Evolutionary conservation across 2,797 vertebrate species (phyloP).

Genomic region (Acrossocheilus wenchowensis): DNA sequence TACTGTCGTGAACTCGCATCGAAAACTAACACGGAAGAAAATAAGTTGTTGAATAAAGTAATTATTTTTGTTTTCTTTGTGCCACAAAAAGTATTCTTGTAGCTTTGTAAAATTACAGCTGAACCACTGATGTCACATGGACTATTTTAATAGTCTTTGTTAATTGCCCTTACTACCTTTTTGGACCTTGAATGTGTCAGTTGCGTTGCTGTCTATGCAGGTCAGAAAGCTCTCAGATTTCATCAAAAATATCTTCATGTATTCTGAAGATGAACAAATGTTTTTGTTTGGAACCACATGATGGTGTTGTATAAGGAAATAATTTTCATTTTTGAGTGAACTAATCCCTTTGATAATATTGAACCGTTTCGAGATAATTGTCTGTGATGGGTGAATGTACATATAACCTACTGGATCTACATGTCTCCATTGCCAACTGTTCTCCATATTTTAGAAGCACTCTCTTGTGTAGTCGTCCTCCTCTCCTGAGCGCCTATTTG

Average conservation of each 20-base stretch:
- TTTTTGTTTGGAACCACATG: no score
- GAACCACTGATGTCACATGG: no score
- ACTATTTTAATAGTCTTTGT: no score
- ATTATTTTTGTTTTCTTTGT: no score
- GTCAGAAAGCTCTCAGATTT: neutral
- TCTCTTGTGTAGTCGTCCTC: constrained; percentile 16
- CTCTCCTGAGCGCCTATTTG: constrained; percentile 3
- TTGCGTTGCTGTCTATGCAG: neutral
- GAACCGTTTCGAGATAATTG: neutral
- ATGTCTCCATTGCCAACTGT: constrained; percentile 34
- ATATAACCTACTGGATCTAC: neutral
- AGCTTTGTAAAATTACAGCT: no score
- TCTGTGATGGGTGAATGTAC: neutral
- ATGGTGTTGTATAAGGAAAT: neutral
- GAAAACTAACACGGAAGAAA: no score
- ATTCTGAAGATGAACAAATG: neutral
- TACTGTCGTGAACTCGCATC: no score
- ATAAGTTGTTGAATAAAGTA: no score
- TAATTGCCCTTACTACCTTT: neutral
- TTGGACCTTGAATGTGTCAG: neutral
- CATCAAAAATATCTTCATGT: no score
- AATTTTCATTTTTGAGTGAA: neutral
- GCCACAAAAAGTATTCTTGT: no score
- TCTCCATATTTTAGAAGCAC: constrained; percentile 34
- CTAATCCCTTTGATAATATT: no score